A percentile compares a stretch with the other conserved stretches of the same genome.
Conservation (phyloP, 53 echinoderm and acorn worm genomes). For the Astropecten irregularis region DNA sequence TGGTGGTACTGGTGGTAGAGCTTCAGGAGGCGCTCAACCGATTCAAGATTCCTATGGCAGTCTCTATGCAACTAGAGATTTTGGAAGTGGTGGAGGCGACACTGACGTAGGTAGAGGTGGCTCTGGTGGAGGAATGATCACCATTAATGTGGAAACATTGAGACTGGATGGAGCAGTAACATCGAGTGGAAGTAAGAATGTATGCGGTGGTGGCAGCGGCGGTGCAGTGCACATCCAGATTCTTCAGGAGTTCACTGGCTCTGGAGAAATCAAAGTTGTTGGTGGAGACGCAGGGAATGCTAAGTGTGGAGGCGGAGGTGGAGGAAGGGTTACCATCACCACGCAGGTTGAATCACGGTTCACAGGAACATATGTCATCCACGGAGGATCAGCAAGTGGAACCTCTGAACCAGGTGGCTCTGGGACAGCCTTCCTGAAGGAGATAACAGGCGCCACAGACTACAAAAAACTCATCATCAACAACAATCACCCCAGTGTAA, state of each 20-base stretch:
- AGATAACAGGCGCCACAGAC: slow-evolving; percentile 49
- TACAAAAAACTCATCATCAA: slow-evolving; percentile 68
- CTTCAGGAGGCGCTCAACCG: slow-evolving; percentile 60
- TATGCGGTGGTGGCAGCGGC: slow-evolving; percentile 84
- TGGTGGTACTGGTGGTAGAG: slow-evolving; percentile 79
- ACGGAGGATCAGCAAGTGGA: slow-evolving; percentile 68
- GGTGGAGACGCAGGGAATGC: slow-evolving; percentile 73
- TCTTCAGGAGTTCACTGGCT: slow-evolving; percentile 56
- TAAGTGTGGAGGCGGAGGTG: slow-evolving; percentile 87
- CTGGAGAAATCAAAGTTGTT: slow-evolving; percentile 56
- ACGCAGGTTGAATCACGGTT: slow-evolving; percentile 56
- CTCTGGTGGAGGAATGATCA: slow-evolving; percentile 77
- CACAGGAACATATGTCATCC: slow-evolving; percentile 59
- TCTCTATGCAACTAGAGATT: slow-evolving; percentile 73
- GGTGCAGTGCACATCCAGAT: slow-evolving; percentile 73
- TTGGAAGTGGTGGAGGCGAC: slow-evolving; percentile 90
- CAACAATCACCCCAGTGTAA: slow-evolving; percentile 55
- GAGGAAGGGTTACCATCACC: slow-evolving; percentile 72
- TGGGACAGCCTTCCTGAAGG: slow-evolving; percentile 68
- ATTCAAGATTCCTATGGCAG: slow-evolving; percentile 54
- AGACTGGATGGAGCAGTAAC: slow-evolving; percentile 77
- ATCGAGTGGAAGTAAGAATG: slow-evolving; percentile 61
- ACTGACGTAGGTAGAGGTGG: slow-evolving; percentile 60
- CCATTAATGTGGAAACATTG: slow-evolving; percentile 36
- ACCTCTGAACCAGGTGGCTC: slow-evolving; percentile 70